Percentiles rank a stretch among this genome's conserved stretches.
phyloP scores from a whole-genome alignment of 2,113 vertebrate species.

The Mesocricetus auratus region DNA sequence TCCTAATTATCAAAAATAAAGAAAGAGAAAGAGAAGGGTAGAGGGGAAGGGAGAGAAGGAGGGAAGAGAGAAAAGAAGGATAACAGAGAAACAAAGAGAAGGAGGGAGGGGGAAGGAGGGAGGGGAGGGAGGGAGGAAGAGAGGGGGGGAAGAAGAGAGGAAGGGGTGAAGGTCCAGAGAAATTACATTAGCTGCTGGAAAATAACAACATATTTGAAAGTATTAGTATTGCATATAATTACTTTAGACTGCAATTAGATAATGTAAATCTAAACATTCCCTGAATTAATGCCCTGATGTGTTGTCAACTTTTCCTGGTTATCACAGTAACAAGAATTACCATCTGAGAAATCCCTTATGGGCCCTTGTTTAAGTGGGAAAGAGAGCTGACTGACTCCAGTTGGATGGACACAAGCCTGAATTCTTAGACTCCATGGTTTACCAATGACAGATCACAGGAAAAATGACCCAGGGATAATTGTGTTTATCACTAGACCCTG shows the following conservation, averaged over 20 bases:
- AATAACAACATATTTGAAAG: not conserved
- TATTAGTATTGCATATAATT: too few relatives aligned
- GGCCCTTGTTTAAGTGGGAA: not conserved
- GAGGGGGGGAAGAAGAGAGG: not conserved
- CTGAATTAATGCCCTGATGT: not conserved
- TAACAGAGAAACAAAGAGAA: not conserved
- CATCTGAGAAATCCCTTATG: not conserved
- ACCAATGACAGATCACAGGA: not conserved
- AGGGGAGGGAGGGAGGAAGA: not conserved
- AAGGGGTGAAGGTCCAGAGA: not conserved
- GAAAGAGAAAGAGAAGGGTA: too few relatives aligned
- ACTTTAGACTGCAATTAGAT: not conserved
- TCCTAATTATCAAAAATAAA: not conserved
- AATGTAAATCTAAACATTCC: not conserved
- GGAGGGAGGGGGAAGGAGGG: not conserved
- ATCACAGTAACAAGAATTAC: not conserved
- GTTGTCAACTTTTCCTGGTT: not conserved
- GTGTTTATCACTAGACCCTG: not conserved
- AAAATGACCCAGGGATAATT: not conserved
- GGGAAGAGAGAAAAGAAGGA: not conserved
- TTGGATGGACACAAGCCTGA: rapidly evolving
- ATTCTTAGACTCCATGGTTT: not conserved
- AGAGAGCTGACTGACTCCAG: not conserved
- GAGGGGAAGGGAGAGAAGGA: not conserved
- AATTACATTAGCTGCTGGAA: not conserved